phyloP scores from a whole-genome alignment of 2,113 vertebrate species.

The Setophaga petechia region DNA sequence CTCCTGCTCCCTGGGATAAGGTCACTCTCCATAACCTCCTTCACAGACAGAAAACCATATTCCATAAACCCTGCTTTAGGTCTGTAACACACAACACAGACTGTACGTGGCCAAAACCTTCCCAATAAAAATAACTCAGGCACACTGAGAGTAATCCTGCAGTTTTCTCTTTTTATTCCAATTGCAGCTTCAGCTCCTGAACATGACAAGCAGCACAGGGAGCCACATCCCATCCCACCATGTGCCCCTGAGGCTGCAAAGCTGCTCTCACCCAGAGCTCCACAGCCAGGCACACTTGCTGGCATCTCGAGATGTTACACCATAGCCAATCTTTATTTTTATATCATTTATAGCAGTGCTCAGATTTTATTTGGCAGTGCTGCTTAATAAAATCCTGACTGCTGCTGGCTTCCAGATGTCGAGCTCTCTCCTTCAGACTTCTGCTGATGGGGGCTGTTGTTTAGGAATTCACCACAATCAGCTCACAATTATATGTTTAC shows the following conservation, averaged over 20 bases:
- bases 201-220: background rate
- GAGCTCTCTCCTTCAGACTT: background rate
- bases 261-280: background rate
- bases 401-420: conserved; percentile 37
- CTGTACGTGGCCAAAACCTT: background rate
- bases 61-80: background rate
- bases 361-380: background rate
- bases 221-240: rapidly evolving
- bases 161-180: background rate
- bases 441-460: background rate
- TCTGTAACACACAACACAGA: background rate
- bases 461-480: conserved; percentile 22
- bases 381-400: background rate
- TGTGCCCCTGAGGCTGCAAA: rapidly evolving
- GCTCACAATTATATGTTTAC: conserved; percentile 2
- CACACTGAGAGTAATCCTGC: background rate
- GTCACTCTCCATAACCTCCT: background rate
- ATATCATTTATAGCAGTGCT: background rate
- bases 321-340: background rate
- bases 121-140: background rate
- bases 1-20: background rate
- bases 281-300: rapidly evolving
- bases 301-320: rapidly evolving
- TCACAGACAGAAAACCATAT: background rate
- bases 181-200: background rate